These are phyloP conservation scores for Corythaixoides concolor DNA, from an alignment of 2,113 vertebrate genomes.

Conservation along the genomic window DNA sequence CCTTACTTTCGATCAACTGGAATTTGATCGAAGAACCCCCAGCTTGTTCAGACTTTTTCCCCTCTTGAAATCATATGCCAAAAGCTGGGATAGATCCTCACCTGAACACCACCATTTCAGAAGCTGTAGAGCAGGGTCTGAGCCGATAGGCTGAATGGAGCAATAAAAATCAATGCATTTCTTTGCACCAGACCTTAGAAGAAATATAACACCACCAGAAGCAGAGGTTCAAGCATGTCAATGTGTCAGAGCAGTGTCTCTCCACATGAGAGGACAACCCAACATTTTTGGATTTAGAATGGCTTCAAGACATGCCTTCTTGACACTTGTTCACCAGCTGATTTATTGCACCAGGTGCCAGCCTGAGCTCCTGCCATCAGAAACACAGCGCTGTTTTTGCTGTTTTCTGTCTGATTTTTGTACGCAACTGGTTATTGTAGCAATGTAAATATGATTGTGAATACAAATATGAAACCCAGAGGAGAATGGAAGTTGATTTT, in stretches of 20 bases:
- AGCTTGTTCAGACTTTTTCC: constrained; percentile 7
- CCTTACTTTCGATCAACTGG: not conserved
- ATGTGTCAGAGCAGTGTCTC: not conserved
- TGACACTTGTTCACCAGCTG: not conserved
- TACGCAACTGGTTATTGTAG: not conserved
- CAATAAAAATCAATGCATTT: not conserved
- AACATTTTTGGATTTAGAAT: not conserved
- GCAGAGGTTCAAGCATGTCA: not conserved
- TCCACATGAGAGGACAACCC: not conserved
- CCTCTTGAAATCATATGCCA: not conserved
- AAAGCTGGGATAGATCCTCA: not conserved
- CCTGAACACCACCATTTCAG: not conserved
- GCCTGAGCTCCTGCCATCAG: not conserved
- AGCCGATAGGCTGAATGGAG: not conserved
- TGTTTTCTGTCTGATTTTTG: not conserved
- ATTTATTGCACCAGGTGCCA: not conserved
- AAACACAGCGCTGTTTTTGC: not conserved
- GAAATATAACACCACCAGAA: not conserved
- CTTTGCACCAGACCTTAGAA: not conserved
- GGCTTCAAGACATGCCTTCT: not conserved
- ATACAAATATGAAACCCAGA: not conserved
- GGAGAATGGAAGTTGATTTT: not conserved
- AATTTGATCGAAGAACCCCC: constrained; percentile 33
- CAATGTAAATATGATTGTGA: not conserved
- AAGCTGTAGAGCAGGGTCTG: not conserved